These are phyloP conservation scores for Drosophila trichaetosa DNA, from an alignment of 2,888 invertebrate species.

Conservation along the genomic window DNA sequence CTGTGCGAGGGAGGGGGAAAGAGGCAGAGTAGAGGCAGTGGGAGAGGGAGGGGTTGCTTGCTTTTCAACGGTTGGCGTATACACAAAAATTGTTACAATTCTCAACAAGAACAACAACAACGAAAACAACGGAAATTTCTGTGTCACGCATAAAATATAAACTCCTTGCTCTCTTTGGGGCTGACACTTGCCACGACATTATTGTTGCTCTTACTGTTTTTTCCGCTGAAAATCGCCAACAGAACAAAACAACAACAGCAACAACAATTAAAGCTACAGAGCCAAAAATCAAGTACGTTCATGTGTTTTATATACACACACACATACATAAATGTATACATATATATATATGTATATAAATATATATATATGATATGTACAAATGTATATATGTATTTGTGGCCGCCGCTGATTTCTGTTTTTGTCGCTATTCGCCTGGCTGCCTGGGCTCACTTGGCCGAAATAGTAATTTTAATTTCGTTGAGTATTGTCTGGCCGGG, in stretches of 20 bases:
- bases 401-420: conserved; percentile 51
- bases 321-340: neutral
- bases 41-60: conserved; percentile 1
- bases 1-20: conserved; percentile 13
- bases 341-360: neutral
- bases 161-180: conserved; percentile 19
- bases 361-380: conserved; percentile 4
- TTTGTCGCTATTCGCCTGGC: conserved; percentile 52
- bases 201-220: conserved; percentile 13
- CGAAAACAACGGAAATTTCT: conserved; percentile 44
- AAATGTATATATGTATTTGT: conserved; percentile 18
- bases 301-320: conserved; percentile 8
- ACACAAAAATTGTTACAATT: conserved; percentile 71
- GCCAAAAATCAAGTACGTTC: conserved; percentile 76
- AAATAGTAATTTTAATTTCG: conserved; percentile 56
- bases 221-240: conserved; percentile 64
- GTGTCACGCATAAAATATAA: conserved; percentile 66
- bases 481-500: conserved; percentile 58
- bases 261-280: conserved; percentile 28
- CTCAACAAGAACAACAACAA: conserved; percentile 42
- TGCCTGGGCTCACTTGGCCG: conserved; percentile 34
- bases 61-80: conserved; percentile 38
- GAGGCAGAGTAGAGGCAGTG: neutral
- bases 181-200: conserved; percentile 33
- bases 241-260: conserved; percentile 15